Evolutionary conservation across 2,888 invertebrate genomes (phyloP).

Genomic region (Apodemia hepburni): DNA sequence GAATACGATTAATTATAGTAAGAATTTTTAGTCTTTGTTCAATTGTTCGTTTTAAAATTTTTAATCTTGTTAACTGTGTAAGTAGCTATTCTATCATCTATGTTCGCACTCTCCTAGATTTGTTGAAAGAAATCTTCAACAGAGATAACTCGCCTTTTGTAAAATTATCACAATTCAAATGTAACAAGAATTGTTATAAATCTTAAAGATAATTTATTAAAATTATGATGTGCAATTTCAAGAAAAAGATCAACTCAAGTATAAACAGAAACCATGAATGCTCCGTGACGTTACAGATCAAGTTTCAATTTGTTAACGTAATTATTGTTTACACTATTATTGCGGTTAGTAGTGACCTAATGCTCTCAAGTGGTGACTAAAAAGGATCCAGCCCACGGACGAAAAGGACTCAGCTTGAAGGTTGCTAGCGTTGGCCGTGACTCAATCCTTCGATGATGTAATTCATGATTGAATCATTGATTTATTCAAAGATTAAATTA

Average conservation of each 20-base stretch:
- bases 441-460: conserved; percentile 74
- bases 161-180: too few relatives aligned
- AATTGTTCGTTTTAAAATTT: too few relatives aligned
- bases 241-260: neutral
- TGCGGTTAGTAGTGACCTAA: conserved; percentile 58
- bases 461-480: conserved; percentile 67
- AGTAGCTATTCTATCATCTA: too few relatives aligned
- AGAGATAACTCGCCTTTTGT: too few relatives aligned
- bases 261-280: neutral
- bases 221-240: too few relatives aligned
- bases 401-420: conserved; percentile 51
- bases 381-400: conserved; percentile 60
- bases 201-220: too few relatives aligned
- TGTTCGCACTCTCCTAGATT: too few relatives aligned
- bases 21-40: too few relatives aligned
- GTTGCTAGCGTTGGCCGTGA: conserved; percentile 56
- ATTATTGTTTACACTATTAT: conserved; percentile 50
- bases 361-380: conserved; percentile 61
- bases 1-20: too few relatives aligned
- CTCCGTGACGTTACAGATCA: conserved; percentile 20
- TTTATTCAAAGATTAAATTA: conserved; percentile 37
- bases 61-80: too few relatives aligned
- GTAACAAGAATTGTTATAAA: too few relatives aligned
- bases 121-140: too few relatives aligned
- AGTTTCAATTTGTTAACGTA: conserved; percentile 36